A percentile compares a stretch with the other conserved stretches of the same genome.
phyloP scores from a whole-genome alignment of 2,797 vertebrate species.

The Acridotheres tristis region DNA sequence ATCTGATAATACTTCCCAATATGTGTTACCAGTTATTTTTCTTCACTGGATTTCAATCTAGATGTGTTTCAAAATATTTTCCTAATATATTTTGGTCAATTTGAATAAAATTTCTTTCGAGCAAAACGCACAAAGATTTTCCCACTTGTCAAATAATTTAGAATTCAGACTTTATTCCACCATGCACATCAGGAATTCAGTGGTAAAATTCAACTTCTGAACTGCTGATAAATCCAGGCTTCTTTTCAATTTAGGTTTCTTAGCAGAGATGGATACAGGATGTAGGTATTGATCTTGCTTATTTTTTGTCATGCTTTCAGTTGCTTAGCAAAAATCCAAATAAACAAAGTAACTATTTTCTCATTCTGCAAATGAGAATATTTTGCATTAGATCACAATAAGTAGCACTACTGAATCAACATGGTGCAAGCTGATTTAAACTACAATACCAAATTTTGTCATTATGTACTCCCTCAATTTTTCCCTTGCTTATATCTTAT shows the following conservation, averaged over 20 bases:
- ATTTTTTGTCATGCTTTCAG: background rate
- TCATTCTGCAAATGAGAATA: background rate
- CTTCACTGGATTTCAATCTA: background rate
- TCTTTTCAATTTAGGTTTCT: background rate
- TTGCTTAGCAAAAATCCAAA: background rate
- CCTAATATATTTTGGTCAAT: rapidly evolving
- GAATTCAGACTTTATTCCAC: background rate
- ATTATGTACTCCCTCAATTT: background rate
- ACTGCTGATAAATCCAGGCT: background rate
- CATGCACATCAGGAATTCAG: background rate
- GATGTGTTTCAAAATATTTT: background rate
- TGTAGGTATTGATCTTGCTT: background rate
- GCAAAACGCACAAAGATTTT: background rate
- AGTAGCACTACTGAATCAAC: background rate
- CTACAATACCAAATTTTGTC: background rate
- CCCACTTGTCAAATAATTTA: background rate
- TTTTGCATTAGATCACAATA: background rate
- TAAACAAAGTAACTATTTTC: background rate
- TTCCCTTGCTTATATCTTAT: background rate
- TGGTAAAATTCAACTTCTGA: background rate
- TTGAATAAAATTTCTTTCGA: background rate
- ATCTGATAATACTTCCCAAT: background rate
- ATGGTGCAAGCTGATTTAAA: background rate
- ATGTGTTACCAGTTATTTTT: background rate
- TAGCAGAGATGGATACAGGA: background rate